phyloP scores from a whole-genome alignment of 2,797 vertebrate genomes.

The Microcaecilia unicolor region DNA sequence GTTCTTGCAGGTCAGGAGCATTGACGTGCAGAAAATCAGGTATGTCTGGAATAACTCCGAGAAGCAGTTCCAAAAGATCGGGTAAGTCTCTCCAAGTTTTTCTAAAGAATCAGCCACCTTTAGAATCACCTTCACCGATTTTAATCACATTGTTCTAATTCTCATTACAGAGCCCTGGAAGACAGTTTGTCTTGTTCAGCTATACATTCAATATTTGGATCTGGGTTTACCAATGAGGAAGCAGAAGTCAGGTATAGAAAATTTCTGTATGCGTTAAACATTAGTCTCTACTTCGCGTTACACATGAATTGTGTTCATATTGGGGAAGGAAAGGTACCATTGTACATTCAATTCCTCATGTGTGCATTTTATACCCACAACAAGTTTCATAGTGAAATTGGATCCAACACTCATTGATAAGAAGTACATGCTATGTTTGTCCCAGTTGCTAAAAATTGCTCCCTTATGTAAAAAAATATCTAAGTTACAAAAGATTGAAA shows the following conservation, averaged over 20 bases:
- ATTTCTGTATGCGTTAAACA: too few species aligned
- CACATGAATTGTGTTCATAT: too few species aligned
- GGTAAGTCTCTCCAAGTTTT: constrained; percentile 41
- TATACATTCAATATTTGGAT: constrained; percentile 51
- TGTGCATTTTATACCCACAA: too few species aligned
- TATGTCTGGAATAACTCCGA: constrained; percentile 54
- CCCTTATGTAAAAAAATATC: too few species aligned
- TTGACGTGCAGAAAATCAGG: constrained; percentile 58
- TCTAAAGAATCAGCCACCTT: not conserved
- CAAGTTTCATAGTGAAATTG: too few species aligned
- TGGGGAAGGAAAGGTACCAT: too few species aligned
- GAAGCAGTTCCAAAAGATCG: constrained; percentile 52
- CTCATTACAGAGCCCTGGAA: constrained; percentile 50
- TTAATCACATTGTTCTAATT: not conserved
- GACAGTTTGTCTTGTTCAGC: constrained; percentile 47
- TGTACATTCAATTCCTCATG: too few species aligned
- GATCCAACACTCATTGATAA: too few species aligned
- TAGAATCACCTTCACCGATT: not conserved
- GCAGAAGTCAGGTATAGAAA: constrained; percentile 52
- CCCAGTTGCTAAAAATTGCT: too few species aligned
- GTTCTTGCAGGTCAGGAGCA: constrained; percentile 48
- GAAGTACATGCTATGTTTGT: too few species aligned
- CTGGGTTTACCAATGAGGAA: constrained; percentile 47
- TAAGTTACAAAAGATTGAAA: too few species aligned
- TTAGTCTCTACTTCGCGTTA: too few species aligned